Conservation (phyloP, 2,797 vertebrate species). For the Lemur catta region DNA sequence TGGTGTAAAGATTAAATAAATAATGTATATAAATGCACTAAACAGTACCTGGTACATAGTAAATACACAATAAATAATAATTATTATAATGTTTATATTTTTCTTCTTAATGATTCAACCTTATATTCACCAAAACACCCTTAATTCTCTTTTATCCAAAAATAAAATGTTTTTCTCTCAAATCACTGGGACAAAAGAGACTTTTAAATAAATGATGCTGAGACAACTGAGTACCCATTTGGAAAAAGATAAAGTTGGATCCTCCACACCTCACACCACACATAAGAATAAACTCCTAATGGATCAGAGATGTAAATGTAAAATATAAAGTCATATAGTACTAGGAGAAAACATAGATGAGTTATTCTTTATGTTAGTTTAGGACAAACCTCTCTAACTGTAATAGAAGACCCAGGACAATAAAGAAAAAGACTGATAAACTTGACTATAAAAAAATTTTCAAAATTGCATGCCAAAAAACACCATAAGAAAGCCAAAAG, state of each 20-base stretch:
- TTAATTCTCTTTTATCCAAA: neutral
- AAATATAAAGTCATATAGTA: neutral
- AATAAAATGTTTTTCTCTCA: neutral
- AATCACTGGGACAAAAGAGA: neutral
- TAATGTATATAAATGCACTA: neutral
- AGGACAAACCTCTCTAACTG: neutral
- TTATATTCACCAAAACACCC: neutral
- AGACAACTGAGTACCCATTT: neutral
- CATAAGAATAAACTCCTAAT: neutral
- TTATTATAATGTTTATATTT: neutral
- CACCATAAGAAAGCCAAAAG: neutral
- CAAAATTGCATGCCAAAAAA: neutral
- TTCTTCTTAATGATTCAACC: neutral
- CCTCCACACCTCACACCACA: neutral
- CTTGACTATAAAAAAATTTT: neutral
- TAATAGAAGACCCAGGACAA: neutral
- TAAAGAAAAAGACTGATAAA: neutral
- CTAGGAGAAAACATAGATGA: neutral
- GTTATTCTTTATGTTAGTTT: neutral
- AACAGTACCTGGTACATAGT: neutral
- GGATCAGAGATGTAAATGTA: neutral
- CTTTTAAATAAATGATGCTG: neutral
- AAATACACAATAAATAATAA: neutral
- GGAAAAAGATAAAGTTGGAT: neutral
- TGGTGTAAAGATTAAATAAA: neutral